A percentile compares a stretch with the other conserved stretches of the same genome.
These are phyloP conservation scores for Etia nguti DNA, from an alignment of 2,113 vertebrate genomes.

Conservation along the genomic window DNA sequence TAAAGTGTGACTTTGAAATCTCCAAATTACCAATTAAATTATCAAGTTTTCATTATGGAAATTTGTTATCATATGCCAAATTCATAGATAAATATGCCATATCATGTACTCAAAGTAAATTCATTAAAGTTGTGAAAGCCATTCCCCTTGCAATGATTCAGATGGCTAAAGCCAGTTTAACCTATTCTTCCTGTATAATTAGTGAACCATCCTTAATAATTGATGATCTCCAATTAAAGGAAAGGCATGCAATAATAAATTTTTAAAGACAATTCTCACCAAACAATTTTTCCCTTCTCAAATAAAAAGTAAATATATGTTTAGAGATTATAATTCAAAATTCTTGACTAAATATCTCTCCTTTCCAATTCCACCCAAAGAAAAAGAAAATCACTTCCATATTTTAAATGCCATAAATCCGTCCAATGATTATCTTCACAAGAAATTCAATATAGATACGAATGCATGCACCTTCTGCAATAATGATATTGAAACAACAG, in stretches of 20 bases:
- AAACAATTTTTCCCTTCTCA: background rate
- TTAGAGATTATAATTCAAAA: background rate
- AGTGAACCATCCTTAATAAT: background rate
- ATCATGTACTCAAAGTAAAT: background rate
- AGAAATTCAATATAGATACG: too few species aligned
- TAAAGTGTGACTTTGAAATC: too few species aligned
- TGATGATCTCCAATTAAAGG: background rate
- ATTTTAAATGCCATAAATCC: too few species aligned
- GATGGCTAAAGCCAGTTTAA: background rate
- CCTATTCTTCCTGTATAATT: background rate
- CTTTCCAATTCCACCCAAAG: background rate
- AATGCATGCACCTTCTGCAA: too few species aligned
- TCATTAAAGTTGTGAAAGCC: background rate
- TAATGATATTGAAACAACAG: too few species aligned
- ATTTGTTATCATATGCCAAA: background rate
- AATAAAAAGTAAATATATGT: background rate
- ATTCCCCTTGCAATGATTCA: background rate
- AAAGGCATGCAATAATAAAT: background rate
- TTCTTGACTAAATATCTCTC: background rate
- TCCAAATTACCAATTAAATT: too few species aligned
- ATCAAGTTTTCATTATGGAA: too few species aligned
- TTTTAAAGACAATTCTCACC: background rate
- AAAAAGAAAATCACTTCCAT: too few species aligned
- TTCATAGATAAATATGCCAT: background rate
- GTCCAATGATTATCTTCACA: too few species aligned